Base-by-base conservation (phyloP, 2,113 vertebrate genomes). In the Dromiciops gliroides region DNA sequence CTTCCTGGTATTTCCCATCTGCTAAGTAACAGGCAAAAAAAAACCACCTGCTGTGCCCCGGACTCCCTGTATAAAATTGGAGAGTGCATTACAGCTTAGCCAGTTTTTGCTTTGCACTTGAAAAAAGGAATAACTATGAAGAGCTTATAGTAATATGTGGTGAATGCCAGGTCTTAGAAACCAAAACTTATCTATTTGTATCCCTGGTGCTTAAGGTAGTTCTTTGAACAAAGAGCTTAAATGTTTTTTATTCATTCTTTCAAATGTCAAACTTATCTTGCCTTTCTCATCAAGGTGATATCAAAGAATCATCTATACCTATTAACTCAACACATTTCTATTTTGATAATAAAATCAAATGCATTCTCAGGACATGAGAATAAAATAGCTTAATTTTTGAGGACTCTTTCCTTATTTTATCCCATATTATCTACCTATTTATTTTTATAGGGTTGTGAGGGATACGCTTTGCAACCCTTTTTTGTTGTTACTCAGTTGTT, bases 341-440 rank as follows among this genome's bases (percentile, higher is more conserved):
- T 95, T 96, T 95, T 94, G 89, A 93, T 97, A 91, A 90, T 96
- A 91, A 97, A 89, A 95, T 96, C 89, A 95, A 96, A 95, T 83
- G 92, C 89, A 95, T 50, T 83, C 51, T 53, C 90, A 94, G 48
- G 49, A 24, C 50, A 50, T 90, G 60, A 67, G 67, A 50, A 95
- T 3, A 24, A 91, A 50, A 50, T 14, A 28, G 0, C 1, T 24
- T 48, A 51, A 19, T 9, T 31, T 44, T 56, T 51, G 44, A 14
- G 7, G 60, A 88, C 47, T 48, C 49, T 49, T 89, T 50, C 31
- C 9, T 0, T 14, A 2, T 50, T n/a, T 90, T 47, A 83, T 53
- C 50, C 95, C 26, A 24, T 89, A 92, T 83, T 75, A 90, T 67
- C 52, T 89, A 50, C 31, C 31, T 44, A n/a, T 44, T 44, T 83